phyloP scores from a whole-genome alignment of 2,888 invertebrate species.

The Cinara cedri region DNA sequence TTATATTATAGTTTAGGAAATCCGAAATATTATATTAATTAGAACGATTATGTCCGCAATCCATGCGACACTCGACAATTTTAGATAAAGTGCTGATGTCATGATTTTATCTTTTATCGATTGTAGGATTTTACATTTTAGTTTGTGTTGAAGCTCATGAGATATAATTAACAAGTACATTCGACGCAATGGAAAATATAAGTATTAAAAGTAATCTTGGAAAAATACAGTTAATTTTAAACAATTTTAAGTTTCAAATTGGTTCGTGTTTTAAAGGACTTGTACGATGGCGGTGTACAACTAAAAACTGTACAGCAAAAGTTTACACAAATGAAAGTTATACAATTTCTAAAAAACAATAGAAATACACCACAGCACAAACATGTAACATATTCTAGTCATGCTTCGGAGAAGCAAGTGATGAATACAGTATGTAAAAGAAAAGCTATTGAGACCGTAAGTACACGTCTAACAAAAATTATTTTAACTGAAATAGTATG shows the following conservation, averaged over 20 bases:
- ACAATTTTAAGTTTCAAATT: background rate
- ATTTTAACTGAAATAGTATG: conserved; percentile 67
- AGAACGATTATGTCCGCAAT: no score
- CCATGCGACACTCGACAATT: no score
- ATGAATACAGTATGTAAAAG: background rate
- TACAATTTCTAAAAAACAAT: background rate
- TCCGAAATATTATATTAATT: no score
- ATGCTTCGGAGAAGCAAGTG: background rate
- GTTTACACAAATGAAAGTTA: background rate
- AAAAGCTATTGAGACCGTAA: background rate
- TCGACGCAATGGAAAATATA: background rate
- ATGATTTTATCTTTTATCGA: background rate
- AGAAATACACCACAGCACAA: background rate
- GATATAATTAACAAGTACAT: background rate
- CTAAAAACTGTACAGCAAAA: no score
- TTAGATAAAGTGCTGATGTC: no score
- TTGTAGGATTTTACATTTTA: background rate
- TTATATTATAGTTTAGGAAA: no score
- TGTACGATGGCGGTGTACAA: background rate
- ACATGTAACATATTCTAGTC: background rate
- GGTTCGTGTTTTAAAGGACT: background rate
- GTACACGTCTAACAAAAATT: background rate
- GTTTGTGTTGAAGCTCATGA: background rate
- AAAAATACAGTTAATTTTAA: conserved; percentile 2
- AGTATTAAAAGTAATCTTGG: background rate